Evolutionary conservation across 2,113 vertebrate species (phyloP).

Genomic region (Calidris pygmaea): DNA sequence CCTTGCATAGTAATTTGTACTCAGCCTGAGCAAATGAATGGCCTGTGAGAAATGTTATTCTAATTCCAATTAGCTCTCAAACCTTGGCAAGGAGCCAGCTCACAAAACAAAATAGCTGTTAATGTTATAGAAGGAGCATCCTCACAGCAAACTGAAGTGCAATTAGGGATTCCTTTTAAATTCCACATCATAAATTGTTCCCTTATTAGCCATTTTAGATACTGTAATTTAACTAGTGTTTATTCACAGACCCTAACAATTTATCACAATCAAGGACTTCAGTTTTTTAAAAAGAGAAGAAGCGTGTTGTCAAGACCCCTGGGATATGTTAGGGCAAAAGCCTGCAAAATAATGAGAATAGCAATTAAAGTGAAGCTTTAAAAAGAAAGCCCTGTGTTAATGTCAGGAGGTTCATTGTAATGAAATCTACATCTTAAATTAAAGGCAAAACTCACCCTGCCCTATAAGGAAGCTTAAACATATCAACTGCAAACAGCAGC

Average conservation of each 20-base stretch:
- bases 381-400: constrained; percentile 78
- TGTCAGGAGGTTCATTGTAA: constrained; percentile 78
- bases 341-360: constrained; percentile 83
- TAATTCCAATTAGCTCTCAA: constrained; percentile 99
- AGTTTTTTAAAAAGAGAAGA: constrained; percentile 82
- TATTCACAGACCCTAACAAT: constrained; percentile 95
- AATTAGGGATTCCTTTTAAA: constrained; percentile 96
- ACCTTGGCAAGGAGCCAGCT: constrained; percentile 91
- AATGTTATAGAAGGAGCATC: constrained; percentile 93
- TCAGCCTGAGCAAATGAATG: constrained; percentile 92
- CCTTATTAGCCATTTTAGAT: constrained; percentile 93
- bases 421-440: constrained; percentile 81
- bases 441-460: constrained; percentile 70
- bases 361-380: constrained; percentile 84
- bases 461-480: constrained; percentile 60
- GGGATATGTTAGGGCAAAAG: constrained; percentile 87
- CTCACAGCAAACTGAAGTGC: constrained; percentile 92
- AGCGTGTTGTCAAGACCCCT: constrained; percentile 82
- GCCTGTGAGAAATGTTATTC: constrained; percentile 99
- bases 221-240: constrained; percentile 93
- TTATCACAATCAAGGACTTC: constrained; percentile 85
- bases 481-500: constrained; percentile 8
- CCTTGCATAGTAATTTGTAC: constrained; percentile 90
- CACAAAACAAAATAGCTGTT: constrained; percentile 93
- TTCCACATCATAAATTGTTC: constrained; percentile 98